phyloP scores from a whole-genome alignment of 2,888 invertebrate species.

The Diarsia mendica region DNA sequence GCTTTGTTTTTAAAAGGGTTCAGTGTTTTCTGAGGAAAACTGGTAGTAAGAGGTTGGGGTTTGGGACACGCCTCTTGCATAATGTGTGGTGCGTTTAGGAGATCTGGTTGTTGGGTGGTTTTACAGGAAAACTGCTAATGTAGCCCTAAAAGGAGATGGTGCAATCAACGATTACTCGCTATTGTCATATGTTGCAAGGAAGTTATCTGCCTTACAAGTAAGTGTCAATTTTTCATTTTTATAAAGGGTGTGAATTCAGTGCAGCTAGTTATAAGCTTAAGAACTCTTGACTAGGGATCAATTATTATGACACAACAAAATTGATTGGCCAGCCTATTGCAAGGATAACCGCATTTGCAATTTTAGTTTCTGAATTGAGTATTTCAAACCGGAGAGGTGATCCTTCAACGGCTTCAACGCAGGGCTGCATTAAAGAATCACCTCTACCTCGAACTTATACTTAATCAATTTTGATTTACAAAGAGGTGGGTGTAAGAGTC shows the following conservation, averaged over 20 bases:
- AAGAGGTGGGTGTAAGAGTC: not conserved
- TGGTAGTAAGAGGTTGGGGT: not conserved
- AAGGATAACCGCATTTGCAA: too few relatives aligned
- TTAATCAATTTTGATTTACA: too few relatives aligned
- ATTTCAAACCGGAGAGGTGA: too few relatives aligned
- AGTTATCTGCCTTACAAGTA: too few relatives aligned
- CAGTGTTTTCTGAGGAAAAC: constrained; percentile 15
- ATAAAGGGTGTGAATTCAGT: not conserved
- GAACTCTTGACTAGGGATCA: too few relatives aligned
- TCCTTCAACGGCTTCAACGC: too few relatives aligned
- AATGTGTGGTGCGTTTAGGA: constrained; percentile 16
- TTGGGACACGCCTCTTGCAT: constrained; percentile 24
- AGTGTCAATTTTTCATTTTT: not conserved
- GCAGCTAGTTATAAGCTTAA: not conserved
- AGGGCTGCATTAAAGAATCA: too few relatives aligned
- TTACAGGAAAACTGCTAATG: not conserved
- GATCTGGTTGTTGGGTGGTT: not conserved
- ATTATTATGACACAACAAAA: too few relatives aligned
- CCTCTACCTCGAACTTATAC: too few relatives aligned
- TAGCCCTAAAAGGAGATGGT: not conserved
- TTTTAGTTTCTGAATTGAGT: too few relatives aligned
- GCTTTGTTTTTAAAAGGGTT: constrained; percentile 54
- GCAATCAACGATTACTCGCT: not conserved
- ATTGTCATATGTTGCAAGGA: too few relatives aligned
- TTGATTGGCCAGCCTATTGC: too few relatives aligned